A percentile compares a stretch with the other conserved stretches of the same genome.
Evolutionary conservation across 2,797 vertebrate species (phyloP).

Genomic region (Spinibarbus caldwelli): DNA sequence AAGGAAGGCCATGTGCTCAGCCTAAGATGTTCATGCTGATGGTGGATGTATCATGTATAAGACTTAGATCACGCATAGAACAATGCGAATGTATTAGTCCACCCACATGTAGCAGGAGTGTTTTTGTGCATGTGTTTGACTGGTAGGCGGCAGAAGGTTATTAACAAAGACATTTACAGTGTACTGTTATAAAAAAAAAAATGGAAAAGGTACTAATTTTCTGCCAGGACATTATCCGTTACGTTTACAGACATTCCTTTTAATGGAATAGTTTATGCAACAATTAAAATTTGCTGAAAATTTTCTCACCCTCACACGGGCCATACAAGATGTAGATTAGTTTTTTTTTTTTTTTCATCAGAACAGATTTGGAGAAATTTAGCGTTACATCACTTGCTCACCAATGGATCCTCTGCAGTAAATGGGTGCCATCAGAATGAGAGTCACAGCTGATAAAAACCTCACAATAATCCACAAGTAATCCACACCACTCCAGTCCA

Average conservation of each 20-base stretch:
- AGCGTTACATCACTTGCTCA: background rate
- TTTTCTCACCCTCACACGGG: background rate
- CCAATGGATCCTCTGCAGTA: background rate
- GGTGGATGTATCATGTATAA: background rate
- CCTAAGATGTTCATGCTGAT: background rate
- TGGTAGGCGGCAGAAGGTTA: background rate
- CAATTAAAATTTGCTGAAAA: background rate
- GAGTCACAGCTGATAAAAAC: background rate
- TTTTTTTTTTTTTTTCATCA: background rate
- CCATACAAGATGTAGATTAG: background rate
- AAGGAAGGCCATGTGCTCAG: background rate
- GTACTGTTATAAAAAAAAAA: too few relatives aligned
- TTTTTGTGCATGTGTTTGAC: slow-evolving; percentile 7
- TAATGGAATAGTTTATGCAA: background rate
- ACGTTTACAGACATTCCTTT: background rate
- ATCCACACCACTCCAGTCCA: background rate
- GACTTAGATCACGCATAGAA: slow-evolving; percentile 6
- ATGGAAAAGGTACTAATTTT: background rate
- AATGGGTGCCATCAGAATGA: background rate
- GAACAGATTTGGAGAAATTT: background rate
- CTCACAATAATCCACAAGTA: background rate
- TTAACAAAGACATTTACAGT: background rate
- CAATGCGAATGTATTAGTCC: slow-evolving; percentile 12
- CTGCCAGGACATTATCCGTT: background rate
- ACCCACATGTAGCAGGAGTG: background rate